Conservation (phyloP, 2,113 vertebrate species). For the Lepus timidus region DNA sequence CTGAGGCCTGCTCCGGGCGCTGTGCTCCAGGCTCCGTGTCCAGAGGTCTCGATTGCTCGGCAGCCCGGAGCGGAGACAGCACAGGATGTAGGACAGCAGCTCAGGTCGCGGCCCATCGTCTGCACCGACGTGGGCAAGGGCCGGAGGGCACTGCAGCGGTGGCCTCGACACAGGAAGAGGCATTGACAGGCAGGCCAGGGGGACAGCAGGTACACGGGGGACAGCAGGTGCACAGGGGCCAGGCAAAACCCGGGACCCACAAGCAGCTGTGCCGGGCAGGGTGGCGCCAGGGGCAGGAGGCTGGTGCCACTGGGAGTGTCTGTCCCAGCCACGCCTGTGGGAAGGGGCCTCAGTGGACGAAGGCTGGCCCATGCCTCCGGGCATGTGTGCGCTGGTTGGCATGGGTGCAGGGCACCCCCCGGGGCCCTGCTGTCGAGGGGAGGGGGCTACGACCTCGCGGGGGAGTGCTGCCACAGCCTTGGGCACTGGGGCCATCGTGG, state of each 20-base stretch:
- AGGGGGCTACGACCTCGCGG: no score
- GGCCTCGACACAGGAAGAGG: neutral
- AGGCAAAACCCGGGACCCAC: no score
- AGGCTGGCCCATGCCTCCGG: neutral
- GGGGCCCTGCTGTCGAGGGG: no score
- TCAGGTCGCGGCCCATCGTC: neutral
- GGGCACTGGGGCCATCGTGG: neutral
- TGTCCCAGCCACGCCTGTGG: neutral
- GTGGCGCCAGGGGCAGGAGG: no score
- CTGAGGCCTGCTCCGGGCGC: neutral
- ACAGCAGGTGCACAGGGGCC: neutral
- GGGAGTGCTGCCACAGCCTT: neutral
- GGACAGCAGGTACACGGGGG: neutral
- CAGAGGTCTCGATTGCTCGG: neutral
- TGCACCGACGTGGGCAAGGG: neutral
- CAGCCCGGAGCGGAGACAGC: neutral
- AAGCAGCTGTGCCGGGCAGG: neutral
- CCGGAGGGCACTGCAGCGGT: no score
- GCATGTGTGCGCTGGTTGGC: neutral
- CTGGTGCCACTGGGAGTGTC: neutral
- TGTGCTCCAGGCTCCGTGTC: neutral
- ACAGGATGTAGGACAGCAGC: neutral
- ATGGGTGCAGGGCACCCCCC: neutral
- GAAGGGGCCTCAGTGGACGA: neutral
- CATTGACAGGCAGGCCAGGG: no score